Base-by-base conservation (phyloP, 2,888 invertebrate species). In the Bombyx huttoni region DNA sequence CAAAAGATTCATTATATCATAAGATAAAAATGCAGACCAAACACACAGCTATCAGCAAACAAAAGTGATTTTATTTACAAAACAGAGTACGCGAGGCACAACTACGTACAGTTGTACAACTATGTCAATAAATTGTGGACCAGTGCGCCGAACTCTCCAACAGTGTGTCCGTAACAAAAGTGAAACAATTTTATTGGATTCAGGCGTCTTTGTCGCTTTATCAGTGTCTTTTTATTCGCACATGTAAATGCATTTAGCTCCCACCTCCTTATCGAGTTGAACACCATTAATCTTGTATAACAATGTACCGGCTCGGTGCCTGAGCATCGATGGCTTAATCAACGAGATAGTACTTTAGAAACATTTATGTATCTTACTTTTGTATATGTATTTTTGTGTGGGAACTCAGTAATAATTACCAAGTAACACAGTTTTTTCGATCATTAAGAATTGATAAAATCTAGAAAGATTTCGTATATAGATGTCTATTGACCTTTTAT, bases 211-310 rank as follows among this genome's bases (percentile, higher is more conserved):
- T 83, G 81, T 84, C 71, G 73, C 77, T 75, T 83, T 86, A 86
- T 86, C 87, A 75, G 79, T 65, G 65, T 72, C 74, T 73, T 77
- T 80, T 81, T 81, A 80, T 86, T 85, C 78, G 78, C 87, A 86
- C 85, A 87, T 85, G 86, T 85, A 82, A 87, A 87, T 83, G 84
- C 85, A 87, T 87, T 88, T 85, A 84, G 80, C 83, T 81, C 78
- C 82, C 83, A 83, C 79, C 75, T 75, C 65, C 76, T 87, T 87
- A 87, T 87, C 87, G 74, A 62, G 56, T 61, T 51, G 76, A 75
- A 84, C 86, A 84, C 82, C 81, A 87, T 87, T 86, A 83, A 88
- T 87, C 87, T 86, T 82, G 84, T 88, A 83, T 79, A 85, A 85
- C 86, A 86, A 86, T 85, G 80, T 81, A 74, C 75, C 64, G 69